Conservation (phyloP, 1,140 invertebrate species). For the Ditylenchus dipsaci region DNA sequence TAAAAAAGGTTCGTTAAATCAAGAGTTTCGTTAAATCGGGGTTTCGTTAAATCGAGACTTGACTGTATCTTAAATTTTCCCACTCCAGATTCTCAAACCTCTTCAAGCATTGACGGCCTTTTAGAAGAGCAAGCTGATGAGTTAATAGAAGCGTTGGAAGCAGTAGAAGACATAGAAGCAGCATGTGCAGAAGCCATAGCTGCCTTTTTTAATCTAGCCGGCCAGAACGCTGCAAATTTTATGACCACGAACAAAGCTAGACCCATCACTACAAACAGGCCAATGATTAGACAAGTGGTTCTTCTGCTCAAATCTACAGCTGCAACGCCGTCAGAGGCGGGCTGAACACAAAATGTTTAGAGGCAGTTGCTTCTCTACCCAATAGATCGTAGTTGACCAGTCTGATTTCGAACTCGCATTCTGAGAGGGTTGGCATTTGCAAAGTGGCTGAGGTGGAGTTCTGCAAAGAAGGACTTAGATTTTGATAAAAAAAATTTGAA, state of each 20-base stretch:
- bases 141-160: not conserved
- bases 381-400: conserved; percentile 22
- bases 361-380: conserved; percentile 17
- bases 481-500: too few species aligned
- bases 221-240: not conserved
- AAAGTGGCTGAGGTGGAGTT: conserved; percentile 12
- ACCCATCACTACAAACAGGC: not conserved
- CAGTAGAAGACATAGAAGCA: not conserved
- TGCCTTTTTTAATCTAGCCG: not conserved
- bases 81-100: too few species aligned
- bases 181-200: not conserved
- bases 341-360: conserved; percentile 11
- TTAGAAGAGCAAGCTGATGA: not conserved
- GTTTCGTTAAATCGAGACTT: too few species aligned
- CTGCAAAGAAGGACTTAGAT: too few species aligned
- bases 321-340: not conserved
- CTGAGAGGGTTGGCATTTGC: not conserved
- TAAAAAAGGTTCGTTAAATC: too few species aligned
- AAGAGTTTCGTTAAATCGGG: too few species aligned
- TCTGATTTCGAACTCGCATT: conserved; percentile 21
- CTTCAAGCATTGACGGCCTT: not conserved
- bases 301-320: not conserved
- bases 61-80: too few species aligned
- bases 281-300: not conserved
- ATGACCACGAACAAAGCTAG: conserved; percentile 6